Evolutionary conservation across 2,797 vertebrate genomes (phyloP).

Genomic region (Sardinella longiceps): DNA sequence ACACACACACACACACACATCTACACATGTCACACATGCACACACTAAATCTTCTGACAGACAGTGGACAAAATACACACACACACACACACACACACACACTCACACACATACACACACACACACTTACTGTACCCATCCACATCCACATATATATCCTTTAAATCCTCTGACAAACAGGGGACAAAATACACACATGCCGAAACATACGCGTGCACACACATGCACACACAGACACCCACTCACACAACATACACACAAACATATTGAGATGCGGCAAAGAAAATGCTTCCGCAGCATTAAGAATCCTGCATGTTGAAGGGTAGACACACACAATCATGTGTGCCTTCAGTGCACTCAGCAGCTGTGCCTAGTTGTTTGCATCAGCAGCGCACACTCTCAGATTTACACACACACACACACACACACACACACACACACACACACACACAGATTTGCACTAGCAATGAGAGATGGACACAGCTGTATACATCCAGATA

Average conservation of each 20-base stretch:
- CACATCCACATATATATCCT: too few species aligned
- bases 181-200: neutral
- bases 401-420: neutral
- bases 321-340: neutral
- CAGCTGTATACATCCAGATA: neutral
- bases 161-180: too few species aligned
- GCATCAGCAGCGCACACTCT: neutral
- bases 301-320: neutral
- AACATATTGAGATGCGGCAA: neutral
- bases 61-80: too few species aligned
- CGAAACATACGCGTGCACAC: neutral
- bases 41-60: neutral
- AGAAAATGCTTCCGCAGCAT: neutral
- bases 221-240: too few species aligned
- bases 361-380: neutral
- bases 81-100: neutral
- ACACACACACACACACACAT: constrained; percentile 22
- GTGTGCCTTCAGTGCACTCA: neutral
- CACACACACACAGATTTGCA: neutral
- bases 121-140: neutral
- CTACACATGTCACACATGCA: neutral
- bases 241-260: neutral
- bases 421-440: neutral
- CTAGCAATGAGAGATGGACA: neutral
- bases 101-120: neutral